Evolutionary conservation across 2,113 vertebrate species (phyloP).

Genomic region (Sciurus niger): DNA sequence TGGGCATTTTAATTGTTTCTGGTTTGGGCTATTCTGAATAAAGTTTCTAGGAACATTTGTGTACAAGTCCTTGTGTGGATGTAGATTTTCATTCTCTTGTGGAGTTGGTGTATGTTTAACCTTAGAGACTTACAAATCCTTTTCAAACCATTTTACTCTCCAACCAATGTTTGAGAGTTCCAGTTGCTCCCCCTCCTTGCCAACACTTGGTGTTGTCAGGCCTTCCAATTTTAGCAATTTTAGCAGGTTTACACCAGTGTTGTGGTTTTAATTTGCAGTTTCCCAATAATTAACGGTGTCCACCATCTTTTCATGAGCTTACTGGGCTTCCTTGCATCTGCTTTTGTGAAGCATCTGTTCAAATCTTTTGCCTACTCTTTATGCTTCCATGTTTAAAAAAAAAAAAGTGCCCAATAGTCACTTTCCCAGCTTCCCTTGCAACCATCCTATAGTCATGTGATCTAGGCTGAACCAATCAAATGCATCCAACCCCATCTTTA

Average conservation of each 20-base stretch:
- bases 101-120: neutral
- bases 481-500: neutral
- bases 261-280: neutral
- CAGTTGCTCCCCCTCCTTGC: neutral
- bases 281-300: too few species aligned
- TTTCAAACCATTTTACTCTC: too few species aligned
- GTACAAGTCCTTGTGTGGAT: neutral
- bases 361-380: neutral
- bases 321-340: neutral
- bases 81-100: neutral
- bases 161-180: neutral
- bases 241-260: neutral
- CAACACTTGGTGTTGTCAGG: too few species aligned
- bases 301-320: neutral
- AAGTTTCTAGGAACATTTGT: too few species aligned
- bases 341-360: neutral
- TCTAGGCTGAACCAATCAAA: neutral
- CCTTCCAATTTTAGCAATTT: neutral
- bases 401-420: neutral
- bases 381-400: neutral
- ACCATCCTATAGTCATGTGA: neutral
- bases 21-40: neutral
- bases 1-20: neutral
- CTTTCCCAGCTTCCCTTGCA: neutral
- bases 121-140: neutral